Evolutionary conservation across 2,797 vertebrate species (phyloP).

Genomic region (Poecilia wingei): DNA sequence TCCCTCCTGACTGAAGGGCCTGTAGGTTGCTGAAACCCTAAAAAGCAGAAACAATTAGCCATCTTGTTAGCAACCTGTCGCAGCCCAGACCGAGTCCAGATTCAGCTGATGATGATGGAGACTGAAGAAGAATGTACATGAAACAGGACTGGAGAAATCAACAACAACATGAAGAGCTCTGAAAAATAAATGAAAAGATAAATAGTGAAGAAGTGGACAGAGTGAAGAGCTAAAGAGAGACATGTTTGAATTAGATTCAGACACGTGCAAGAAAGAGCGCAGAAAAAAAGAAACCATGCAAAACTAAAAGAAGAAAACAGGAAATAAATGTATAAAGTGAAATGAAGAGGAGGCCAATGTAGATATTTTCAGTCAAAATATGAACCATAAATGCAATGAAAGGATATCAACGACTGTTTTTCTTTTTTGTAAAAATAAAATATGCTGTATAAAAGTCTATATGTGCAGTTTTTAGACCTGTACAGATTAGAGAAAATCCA

Average conservation of each 20-base stretch:
- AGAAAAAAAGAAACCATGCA: conserved; percentile 57
- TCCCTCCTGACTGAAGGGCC: conserved; percentile 87
- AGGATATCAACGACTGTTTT: neutral
- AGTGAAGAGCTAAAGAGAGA: conserved; percentile 16
- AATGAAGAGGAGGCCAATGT: neutral
- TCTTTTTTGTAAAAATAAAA: neutral
- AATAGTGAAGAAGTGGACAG: conserved; percentile 23
- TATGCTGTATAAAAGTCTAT: too few species aligned
- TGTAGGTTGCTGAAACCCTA: conserved; percentile 84
- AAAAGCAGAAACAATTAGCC: conserved; percentile 77
- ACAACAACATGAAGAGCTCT: conserved; percentile 22
- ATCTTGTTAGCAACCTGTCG: conserved; percentile 52
- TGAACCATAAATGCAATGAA: neutral
- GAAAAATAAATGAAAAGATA: conserved; percentile 26
- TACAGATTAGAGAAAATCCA: neutral
- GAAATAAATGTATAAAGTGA: neutral
- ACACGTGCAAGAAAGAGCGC: conserved; percentile 54
- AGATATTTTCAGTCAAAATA: neutral
- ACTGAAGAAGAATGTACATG: conserved; percentile 33
- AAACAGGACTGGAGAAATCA: conserved; percentile 22
- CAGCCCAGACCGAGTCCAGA: conserved; percentile 28
- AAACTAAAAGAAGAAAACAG: conserved; percentile 13
- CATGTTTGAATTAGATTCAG: conserved; percentile 42
- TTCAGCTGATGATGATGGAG: conserved; percentile 30
- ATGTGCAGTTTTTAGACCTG: too few species aligned